Evolutionary conservation across 1,140 invertebrate genomes (phyloP).

Genomic region (Magallana gigas): DNA sequence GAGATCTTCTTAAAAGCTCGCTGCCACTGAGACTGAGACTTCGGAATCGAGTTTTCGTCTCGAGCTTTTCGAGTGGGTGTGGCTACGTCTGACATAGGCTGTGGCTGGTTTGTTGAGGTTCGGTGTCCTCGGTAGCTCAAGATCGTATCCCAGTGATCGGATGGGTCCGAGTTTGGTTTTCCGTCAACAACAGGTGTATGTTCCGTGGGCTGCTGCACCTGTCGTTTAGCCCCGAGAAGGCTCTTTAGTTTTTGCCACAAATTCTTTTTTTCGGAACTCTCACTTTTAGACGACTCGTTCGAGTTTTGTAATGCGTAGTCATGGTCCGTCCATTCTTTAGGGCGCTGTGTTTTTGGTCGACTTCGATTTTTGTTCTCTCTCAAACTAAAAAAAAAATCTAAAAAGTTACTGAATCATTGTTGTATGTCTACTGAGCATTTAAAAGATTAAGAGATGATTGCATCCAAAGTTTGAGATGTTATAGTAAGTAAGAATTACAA

Average conservation of each 20-base stretch:
- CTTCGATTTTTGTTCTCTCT: background rate
- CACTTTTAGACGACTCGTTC: background rate
- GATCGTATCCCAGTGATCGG: background rate
- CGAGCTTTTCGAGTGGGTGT: background rate
- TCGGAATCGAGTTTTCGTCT: background rate
- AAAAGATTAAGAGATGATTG: no score
- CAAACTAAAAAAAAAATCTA: background rate
- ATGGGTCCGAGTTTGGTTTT: background rate
- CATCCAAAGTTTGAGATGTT: no score
- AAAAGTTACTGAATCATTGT: no score
- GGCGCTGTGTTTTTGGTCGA: slow-evolving; percentile 15
- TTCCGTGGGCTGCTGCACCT: background rate
- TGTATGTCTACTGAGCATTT: no score
- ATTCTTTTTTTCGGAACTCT: background rate
- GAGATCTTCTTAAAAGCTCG: background rate
- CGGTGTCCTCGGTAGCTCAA: background rate
- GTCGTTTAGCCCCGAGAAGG: background rate
- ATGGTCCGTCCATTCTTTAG: background rate
- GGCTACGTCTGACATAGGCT: background rate
- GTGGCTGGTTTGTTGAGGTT: background rate
- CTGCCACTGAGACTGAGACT: slow-evolving; percentile 10
- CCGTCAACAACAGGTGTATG: background rate
- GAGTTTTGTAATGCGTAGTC: background rate
- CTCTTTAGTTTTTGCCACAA: slow-evolving; percentile 19
- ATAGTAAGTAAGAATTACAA: no score